Evolutionary conservation across 2,113 vertebrate species (phyloP).

Genomic region (Actenoides hombroni): DNA sequence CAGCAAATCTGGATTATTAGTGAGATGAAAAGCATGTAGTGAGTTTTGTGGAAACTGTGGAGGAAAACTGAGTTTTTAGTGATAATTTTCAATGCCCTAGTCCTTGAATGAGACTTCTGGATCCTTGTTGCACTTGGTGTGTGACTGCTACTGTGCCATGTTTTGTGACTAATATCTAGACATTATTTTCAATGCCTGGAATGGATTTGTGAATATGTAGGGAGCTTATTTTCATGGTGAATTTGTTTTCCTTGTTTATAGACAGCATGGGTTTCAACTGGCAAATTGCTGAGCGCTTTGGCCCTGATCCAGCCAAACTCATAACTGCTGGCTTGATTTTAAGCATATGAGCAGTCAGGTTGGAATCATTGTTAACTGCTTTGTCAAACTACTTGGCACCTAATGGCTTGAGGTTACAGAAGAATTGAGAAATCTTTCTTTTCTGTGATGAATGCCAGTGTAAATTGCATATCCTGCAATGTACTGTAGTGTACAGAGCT

Average conservation of each 20-base stretch:
- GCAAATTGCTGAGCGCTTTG: conserved; percentile 1
- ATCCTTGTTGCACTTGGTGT: neutral
- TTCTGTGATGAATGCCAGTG: neutral
- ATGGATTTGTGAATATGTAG: neutral
- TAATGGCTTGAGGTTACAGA: conserved; percentile 11
- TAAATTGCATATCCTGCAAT: conserved; percentile 6
- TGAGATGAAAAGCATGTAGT: neutral
- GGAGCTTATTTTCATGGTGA: conserved; percentile 6
- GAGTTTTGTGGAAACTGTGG: neutral
- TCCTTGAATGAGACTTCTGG: neutral
- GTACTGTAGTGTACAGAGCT: neutral
- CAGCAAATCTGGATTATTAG: neutral
- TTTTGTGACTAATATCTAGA: neutral
- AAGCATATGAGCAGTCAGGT: neutral
- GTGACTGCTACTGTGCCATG: neutral
- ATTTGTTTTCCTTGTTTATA: conserved; percentile 30
- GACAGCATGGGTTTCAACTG: conserved; percentile 16
- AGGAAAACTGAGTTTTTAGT: neutral
- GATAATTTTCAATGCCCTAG: neutral
- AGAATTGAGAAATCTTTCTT: conserved; percentile 25
- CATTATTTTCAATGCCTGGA: neutral
- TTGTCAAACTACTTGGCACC: conserved; percentile 31
- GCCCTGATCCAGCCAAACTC: neutral
- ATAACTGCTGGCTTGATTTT: conserved; percentile 13
- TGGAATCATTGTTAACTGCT: neutral